Evolutionary conservation across 2,888 invertebrate genomes (phyloP).

Genomic region (Colletes collaris): DNA sequence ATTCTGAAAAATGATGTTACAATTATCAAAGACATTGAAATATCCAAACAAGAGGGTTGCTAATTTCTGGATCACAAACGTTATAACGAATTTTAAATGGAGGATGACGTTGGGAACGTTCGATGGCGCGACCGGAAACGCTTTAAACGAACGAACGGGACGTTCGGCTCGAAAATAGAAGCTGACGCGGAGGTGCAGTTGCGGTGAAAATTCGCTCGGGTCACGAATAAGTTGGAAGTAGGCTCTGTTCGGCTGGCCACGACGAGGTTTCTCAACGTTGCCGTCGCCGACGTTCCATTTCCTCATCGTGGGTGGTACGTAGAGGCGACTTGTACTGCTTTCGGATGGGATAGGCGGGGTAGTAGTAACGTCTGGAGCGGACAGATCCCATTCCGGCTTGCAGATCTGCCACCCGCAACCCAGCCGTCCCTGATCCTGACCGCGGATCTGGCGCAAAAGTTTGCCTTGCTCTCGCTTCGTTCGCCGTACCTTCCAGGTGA

Average conservation of each 20-base stretch:
- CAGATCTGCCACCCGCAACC: slow-evolving; percentile 80
- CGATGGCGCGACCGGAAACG: too few species aligned
- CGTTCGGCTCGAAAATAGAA: background rate
- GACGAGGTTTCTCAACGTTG: slow-evolving; percentile 55
- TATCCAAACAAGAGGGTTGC: too few species aligned
- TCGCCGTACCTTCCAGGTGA: slow-evolving; percentile 78
- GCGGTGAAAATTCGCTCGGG: slow-evolving; percentile 21
- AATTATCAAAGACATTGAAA: too few species aligned
- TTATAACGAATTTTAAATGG: too few species aligned
- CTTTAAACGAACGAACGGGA: background rate
- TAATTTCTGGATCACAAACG: too few species aligned
- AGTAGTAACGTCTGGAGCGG: slow-evolving; percentile 81
- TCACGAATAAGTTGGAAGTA: slow-evolving; percentile 1
- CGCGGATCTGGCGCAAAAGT: slow-evolving; percentile 78
- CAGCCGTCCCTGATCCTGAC: slow-evolving; percentile 75
- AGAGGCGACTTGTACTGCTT: slow-evolving; percentile 64
- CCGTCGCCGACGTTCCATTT: slow-evolving; percentile 62
- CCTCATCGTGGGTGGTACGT: slow-evolving; percentile 63
- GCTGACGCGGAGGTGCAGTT: background rate
- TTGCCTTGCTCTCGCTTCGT: slow-evolving; percentile 68
- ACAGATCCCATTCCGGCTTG: slow-evolving; percentile 83
- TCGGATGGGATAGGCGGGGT: slow-evolving; percentile 69
- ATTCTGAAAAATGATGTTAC: too few species aligned
- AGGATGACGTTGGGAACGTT: too few species aligned
- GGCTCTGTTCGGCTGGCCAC: slow-evolving; percentile 52